A percentile compares a stretch with the other conserved stretches of the same genome.
Evolutionary conservation across 1,140 invertebrate species (phyloP).

Genomic region (Heliconius melpomene): DNA sequence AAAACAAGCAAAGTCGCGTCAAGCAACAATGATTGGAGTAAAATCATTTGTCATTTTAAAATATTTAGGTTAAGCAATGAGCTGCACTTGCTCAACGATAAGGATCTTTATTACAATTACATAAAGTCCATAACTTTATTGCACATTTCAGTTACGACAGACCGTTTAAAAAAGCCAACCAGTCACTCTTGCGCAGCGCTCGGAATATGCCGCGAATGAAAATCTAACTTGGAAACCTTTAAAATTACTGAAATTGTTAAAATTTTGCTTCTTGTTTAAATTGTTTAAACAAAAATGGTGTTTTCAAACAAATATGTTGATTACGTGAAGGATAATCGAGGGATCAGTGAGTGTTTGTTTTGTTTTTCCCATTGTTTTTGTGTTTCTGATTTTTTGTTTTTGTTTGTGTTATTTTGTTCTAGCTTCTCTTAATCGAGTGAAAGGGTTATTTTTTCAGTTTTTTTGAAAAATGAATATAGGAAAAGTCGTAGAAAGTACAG

Average conservation of each 20-base stretch:
- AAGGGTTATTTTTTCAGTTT: not conserved
- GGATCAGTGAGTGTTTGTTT: conserved; percentile 57
- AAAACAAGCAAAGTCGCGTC: conserved; percentile 5
- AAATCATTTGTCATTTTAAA: conserved; percentile 15
- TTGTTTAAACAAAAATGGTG: conserved; percentile 44
- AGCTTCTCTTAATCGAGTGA: not conserved
- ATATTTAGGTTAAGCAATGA: conserved; percentile 5
- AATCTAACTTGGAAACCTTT: not conserved
- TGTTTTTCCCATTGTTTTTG: conserved; percentile 23
- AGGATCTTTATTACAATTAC: conserved; percentile 22
- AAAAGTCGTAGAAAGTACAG: not conserved
- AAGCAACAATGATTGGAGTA: not conserved
- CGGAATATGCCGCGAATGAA: conserved; percentile 37
- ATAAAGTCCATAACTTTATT: conserved; percentile 14
- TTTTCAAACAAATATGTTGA: conserved; percentile 44
- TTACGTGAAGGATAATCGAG: conserved; percentile 50
- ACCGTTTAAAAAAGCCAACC: conserved; percentile 38
- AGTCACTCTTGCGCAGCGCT: conserved; percentile 61
- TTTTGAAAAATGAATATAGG: not conserved
- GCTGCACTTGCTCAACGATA: not conserved
- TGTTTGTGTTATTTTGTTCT: not conserved
- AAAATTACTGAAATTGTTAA: no score
- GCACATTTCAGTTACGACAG: not conserved
- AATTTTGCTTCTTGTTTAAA: not conserved
- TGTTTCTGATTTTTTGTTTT: no score